phyloP scores from a whole-genome alignment of 2,888 invertebrate species.

The Caenorhabditis wallacei region DNA sequence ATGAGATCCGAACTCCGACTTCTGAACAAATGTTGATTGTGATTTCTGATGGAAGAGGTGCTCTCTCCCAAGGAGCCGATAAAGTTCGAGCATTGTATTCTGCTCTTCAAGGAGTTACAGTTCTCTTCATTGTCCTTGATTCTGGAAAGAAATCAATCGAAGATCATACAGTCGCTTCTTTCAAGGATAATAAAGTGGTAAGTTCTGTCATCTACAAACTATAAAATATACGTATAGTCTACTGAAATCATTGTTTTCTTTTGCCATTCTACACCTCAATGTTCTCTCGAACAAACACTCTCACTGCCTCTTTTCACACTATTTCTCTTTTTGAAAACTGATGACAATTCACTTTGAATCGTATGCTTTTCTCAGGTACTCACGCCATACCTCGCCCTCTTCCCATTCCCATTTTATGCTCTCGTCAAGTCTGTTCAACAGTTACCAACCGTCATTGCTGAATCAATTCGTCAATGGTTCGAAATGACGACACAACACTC shows the following conservation, averaged over 20 bases:
- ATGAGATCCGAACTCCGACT: conserved; percentile 65
- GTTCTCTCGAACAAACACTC: neutral
- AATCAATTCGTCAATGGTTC: conserved; percentile 98
- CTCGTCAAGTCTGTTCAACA: conserved; percentile 87
- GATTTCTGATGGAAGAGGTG: conserved; percentile 95
- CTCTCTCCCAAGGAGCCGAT: conserved; percentile 91
- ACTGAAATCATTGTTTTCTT: neutral
- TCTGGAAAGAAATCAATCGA: conserved; percentile 94
- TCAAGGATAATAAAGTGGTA: conserved; percentile 85
- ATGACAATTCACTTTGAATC: conserved; percentile 10
- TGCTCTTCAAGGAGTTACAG: conserved; percentile 88
- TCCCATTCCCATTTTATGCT: conserved; percentile 98
- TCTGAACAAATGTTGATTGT: conserved; percentile 92
- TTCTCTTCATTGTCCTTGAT: conserved; percentile 96
- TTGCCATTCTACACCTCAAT: neutral
- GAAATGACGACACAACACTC: conserved; percentile 87
- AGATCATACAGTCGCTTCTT: conserved; percentile 91
- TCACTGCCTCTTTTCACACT: neutral
- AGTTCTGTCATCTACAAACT: conserved; percentile 30
- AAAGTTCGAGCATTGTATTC: conserved; percentile 84
- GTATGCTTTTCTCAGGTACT: conserved; percentile 64
- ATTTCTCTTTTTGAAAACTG: neutral
- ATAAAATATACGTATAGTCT: too few relatives aligned
- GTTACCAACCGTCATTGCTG: conserved; percentile 93
- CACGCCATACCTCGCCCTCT: conserved; percentile 91